Evolutionary conservation across 2,888 invertebrate genomes (phyloP), one percentile per base, ranked within the genome.

Genomic region (Acronicta alni): DNA sequence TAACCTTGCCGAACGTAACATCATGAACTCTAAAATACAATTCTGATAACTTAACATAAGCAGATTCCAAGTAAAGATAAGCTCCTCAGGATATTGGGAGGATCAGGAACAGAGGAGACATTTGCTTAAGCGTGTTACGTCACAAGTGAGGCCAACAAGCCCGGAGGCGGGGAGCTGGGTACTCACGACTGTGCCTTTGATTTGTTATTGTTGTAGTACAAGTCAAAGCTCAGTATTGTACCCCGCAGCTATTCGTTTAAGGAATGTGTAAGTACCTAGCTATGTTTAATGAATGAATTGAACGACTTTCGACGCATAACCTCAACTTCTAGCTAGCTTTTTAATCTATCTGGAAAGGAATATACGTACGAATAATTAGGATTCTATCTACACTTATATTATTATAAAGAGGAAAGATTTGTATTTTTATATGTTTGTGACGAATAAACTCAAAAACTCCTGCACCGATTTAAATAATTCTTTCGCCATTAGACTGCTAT

Each of bases 131-230:
- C 57, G 17, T 46, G 26, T 38, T 43, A 65, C 57, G n/a, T 43
- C 66, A 38, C 32, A 23, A 32, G 30, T 10, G 15, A 32, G 17
- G 23, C 15, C 23, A 47, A 56, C 30, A 65, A 26, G 32, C 57
- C 46, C 14, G 37, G 14, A 38, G 46, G 61, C 66, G 4, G n/a
- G 15, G 1, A 57, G 43, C 57, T 43, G 43, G 57, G 32, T 2
- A 65, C 46, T 16, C 42, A 38, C 57, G 38, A 26, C 18, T 65
- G 2, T 10, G 20, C 7, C 57, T 62, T 62, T 62, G 61, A 30
- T 65, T 62, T 57, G 65, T 61, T 57, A 46, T 65, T n/a, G 35
- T 35, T 61, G 57, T 65, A 65, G 14, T 65, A 42, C 42, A 57
- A 47, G 37, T 32, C 26, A 46, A 42, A 57, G 66, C 46, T 61